phyloP scores from a whole-genome alignment of 23 tunicate genomes.

The Pegea sp. region DNA sequence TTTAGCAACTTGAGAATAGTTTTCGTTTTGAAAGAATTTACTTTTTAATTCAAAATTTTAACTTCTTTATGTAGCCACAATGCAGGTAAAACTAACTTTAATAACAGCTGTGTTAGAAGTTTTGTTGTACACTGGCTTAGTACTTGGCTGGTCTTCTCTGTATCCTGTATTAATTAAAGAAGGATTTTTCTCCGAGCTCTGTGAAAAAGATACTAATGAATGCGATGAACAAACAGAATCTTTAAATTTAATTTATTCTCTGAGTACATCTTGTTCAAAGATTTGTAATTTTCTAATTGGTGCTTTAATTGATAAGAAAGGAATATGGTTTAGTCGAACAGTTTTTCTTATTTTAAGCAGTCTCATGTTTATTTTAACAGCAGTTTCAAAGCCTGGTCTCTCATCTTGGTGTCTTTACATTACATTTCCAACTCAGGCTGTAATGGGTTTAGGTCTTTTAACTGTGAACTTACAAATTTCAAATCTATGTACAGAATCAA shows the following conservation, averaged over 20 bases:
- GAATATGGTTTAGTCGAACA: background rate
- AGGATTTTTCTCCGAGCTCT: background rate
- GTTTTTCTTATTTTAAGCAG: background rate
- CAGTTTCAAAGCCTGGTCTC: background rate
- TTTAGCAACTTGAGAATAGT: too few species aligned
- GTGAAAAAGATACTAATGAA: background rate
- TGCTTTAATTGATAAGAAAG: background rate
- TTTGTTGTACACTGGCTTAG: background rate
- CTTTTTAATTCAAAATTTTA: too few species aligned
- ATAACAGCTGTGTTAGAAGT: background rate
- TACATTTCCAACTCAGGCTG: background rate
- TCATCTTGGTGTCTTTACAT: background rate
- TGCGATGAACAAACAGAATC: background rate
- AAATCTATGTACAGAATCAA: background rate
- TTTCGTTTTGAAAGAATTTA: too few species aligned
- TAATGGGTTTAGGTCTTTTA: background rate
- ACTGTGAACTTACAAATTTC: background rate
- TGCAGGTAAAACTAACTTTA: too few species aligned
- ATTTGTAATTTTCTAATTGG: background rate
- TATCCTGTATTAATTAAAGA: background rate
- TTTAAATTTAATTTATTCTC: background rate
- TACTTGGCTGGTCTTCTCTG: background rate
- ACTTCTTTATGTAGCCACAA: too few species aligned
- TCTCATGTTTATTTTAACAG: background rate
- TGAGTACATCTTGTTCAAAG: background rate